These are phyloP conservation scores for Drosophila kambysellisi DNA, from an alignment of 2,888 invertebrate species.

Conservation along the genomic window DNA sequence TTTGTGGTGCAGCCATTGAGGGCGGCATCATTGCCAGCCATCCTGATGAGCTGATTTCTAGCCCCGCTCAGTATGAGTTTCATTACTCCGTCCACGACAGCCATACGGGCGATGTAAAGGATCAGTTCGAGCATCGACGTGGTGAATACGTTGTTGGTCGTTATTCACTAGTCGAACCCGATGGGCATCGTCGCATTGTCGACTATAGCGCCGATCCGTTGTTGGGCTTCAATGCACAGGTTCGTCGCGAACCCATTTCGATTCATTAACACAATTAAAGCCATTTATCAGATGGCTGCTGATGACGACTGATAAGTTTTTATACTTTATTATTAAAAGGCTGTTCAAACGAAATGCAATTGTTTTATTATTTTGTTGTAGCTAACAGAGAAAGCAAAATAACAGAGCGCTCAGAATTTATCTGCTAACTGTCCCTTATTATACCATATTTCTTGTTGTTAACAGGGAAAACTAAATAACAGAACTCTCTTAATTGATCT, in stretches of 20 bases:
- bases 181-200: slow-evolving; percentile 84
- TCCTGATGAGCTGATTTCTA: slow-evolving; percentile 73
- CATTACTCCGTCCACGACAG: slow-evolving; percentile 84
- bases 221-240: slow-evolving; percentile 84
- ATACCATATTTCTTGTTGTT: neutral
- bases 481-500: neutral
- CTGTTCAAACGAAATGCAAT: slow-evolving; percentile 21
- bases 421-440: neutral
- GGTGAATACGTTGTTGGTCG: slow-evolving; percentile 84
- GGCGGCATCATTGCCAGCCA: slow-evolving; percentile 69
- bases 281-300: neutral
- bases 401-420: neutral
- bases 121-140: slow-evolving; percentile 84
- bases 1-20: slow-evolving; percentile 48
- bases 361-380: slow-evolving; percentile 1
- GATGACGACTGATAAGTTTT: neutral
- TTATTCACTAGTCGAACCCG: slow-evolving; percentile 84
- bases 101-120: slow-evolving; percentile 85
- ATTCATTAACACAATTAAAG: slow-evolving; percentile 44
- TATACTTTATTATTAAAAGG: slow-evolving; percentile 36
- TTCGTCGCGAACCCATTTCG: slow-evolving; percentile 79
- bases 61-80: slow-evolving; percentile 84
- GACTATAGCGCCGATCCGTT: slow-evolving; percentile 84
- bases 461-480: neutral
- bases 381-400: too few relatives aligned